These are phyloP conservation scores for Magallana nippona DNA, from an alignment of 2,888 invertebrate genomes.

Conservation along the genomic window DNA sequence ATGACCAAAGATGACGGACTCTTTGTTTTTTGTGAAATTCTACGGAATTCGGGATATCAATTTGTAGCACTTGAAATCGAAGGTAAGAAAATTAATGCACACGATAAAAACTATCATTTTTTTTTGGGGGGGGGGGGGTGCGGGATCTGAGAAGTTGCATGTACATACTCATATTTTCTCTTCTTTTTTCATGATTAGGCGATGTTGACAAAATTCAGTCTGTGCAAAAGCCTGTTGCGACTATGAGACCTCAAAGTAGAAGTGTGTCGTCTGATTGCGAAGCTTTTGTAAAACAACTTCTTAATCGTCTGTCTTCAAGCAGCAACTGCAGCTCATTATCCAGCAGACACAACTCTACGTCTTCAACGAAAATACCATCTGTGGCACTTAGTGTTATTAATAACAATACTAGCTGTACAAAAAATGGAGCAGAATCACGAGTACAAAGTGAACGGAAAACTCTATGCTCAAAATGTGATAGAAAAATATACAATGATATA, in stretches of 20 bases:
- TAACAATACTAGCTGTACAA: background rate
- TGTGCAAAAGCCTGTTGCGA: background rate
- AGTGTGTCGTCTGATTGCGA: constrained; percentile 9
- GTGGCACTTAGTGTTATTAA: background rate
- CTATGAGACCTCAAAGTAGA: background rate
- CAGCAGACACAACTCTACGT: constrained; percentile 6
- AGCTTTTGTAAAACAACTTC: background rate
- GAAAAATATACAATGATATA: no score
- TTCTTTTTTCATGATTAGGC: no score
- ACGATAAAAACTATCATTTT: no score
- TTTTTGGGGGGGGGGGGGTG: no score
- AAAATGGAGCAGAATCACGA: background rate
- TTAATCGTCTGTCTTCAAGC: background rate
- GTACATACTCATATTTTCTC: no score
- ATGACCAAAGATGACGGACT: constrained; percentile 35
- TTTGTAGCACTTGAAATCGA: constrained; percentile 8
- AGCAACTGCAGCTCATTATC: background rate
- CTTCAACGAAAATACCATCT: background rate
- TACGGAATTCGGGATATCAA: background rate
- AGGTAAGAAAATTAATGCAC: background rate
- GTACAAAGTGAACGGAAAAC: background rate
- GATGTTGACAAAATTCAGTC: background rate
- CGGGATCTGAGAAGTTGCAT: no score
- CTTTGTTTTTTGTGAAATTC: background rate
- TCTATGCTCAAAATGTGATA: no score